Conservation (phyloP, 2,888 invertebrate species). For the Panopea generosa region DNA sequence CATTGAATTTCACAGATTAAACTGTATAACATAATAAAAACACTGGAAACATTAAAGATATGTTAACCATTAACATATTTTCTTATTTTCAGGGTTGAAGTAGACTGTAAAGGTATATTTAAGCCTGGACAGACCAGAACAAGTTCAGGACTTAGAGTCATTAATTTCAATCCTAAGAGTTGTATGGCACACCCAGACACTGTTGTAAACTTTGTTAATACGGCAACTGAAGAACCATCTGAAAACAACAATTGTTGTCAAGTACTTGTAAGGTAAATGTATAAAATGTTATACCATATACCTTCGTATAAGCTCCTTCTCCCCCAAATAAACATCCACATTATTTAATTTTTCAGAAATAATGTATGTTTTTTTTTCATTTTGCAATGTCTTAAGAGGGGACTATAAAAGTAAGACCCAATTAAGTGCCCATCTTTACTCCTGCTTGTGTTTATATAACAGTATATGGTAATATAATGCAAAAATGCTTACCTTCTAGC, state of each 20-base stretch:
- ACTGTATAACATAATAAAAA: not conserved
- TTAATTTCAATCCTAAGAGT: constrained; percentile 23
- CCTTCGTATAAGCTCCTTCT: not conserved
- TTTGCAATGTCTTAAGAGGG: too few relatives aligned
- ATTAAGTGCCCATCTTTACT: too few relatives aligned
- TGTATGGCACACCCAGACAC: constrained; percentile 18
- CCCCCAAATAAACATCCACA: too few relatives aligned
- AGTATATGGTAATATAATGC: too few relatives aligned
- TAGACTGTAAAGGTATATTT: constrained; percentile 38
- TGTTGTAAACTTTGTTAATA: constrained; percentile 1
- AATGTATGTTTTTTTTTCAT: too few relatives aligned
- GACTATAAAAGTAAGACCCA: too few relatives aligned
- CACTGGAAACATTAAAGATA: not conserved
- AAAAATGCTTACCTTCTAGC: constrained; percentile 5
- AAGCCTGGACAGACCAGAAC: constrained; percentile 35
- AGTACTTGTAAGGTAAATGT: constrained; percentile 14
- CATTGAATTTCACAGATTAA: too few relatives aligned
- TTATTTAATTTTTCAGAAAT: too few relatives aligned
- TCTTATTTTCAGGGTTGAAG: constrained; percentile 22
- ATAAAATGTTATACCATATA: too few relatives aligned
- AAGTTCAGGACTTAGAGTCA: constrained; percentile 21
- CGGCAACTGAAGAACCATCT: constrained; percentile 6
- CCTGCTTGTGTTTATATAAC: too few relatives aligned
- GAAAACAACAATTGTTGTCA: constrained; percentile 18
- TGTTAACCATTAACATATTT: not conserved